phyloP scores from a whole-genome alignment of 2,888 invertebrate genomes.

The Xylota sylvarum region DNA sequence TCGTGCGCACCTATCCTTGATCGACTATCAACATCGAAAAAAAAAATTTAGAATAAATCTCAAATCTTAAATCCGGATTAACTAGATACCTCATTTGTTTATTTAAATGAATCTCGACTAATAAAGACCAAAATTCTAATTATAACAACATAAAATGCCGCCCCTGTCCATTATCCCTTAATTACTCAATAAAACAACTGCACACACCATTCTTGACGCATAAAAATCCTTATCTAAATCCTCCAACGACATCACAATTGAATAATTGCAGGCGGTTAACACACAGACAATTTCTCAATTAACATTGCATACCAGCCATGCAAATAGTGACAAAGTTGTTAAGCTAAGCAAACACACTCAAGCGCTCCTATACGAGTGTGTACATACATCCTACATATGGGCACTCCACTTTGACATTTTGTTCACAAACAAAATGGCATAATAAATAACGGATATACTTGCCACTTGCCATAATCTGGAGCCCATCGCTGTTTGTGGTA shows the following conservation, averaged over 20 bases:
- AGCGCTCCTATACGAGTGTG: background rate
- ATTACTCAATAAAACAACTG: background rate
- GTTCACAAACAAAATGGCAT: slow-evolving; percentile 31
- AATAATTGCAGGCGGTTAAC: slow-evolving; percentile 45
- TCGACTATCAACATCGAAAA: too few relatives aligned
- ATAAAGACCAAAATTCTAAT: background rate
- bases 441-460: slow-evolving; percentile 55
- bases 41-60: too few relatives aligned
- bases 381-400: background rate
- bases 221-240: slow-evolving; percentile 14
- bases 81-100: background rate
- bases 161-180: background rate
- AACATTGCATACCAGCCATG: slow-evolving; percentile 34
- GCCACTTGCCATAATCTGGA: slow-evolving; percentile 38
- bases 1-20: too few relatives aligned
- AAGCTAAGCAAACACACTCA: slow-evolving; percentile 36
- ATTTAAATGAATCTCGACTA: background rate
- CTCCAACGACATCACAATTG: slow-evolving; percentile 49
- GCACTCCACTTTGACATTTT: slow-evolving; percentile 28
- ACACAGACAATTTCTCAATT: slow-evolving; percentile 35
- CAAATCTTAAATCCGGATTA: too few relatives aligned
- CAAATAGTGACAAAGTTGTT: slow-evolving; percentile 46
- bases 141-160: background rate
- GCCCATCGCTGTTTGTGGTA: slow-evolving; percentile 17
- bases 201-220: background rate